Evolutionary conservation across 2,797 vertebrate species (phyloP).

Genomic region (Dromococcyx pavoninus): DNA sequence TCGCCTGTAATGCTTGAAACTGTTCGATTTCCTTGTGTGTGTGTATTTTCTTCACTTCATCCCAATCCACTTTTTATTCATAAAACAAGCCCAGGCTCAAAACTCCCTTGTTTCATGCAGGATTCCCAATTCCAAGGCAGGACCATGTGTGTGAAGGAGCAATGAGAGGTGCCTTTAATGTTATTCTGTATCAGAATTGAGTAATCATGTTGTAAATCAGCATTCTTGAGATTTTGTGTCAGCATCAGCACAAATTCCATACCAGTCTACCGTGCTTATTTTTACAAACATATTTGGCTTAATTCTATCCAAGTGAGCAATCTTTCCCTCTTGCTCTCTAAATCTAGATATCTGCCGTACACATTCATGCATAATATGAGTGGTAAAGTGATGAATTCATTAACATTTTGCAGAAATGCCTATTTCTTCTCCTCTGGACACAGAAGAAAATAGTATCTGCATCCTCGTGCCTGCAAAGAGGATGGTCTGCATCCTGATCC

Average conservation of each 20-base stretch:
- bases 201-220: neutral
- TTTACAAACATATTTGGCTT: neutral
- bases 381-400: constrained; percentile 31
- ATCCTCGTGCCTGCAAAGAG: neutral
- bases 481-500: neutral
- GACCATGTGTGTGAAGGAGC: neutral
- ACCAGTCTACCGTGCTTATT: neutral
- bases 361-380: constrained; percentile 8
- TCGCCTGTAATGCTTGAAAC: neutral
- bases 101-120: neutral
- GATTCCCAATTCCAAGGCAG: neutral
- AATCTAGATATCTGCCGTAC: constrained; percentile 30
- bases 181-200: neutral
- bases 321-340: constrained; percentile 31
- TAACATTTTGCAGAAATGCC: constrained; percentile 30
- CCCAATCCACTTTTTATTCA: neutral
- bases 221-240: neutral
- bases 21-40: neutral
- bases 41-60: neutral
- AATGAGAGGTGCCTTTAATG: neutral
- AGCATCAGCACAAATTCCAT: constrained; percentile 1
- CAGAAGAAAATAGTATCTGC: neutral
- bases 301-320: neutral
- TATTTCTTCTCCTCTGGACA: neutral
- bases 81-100: neutral